phyloP scores from a whole-genome alignment of 2,797 vertebrate species.

The Anguilla anguilla region DNA sequence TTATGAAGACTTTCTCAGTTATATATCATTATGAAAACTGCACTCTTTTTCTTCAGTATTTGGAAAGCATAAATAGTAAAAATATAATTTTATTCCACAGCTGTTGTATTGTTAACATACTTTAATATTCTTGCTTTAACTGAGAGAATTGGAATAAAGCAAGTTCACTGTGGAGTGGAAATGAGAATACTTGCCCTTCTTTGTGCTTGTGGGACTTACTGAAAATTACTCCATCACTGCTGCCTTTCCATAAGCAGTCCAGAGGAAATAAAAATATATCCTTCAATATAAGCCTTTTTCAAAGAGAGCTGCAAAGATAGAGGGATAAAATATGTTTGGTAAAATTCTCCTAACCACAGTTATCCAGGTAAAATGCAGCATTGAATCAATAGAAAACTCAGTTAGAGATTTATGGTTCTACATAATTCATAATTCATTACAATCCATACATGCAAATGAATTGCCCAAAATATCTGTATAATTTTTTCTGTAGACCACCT shows the following conservation, averaged over 20 bases:
- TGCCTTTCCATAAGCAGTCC: neutral
- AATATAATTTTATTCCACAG: neutral
- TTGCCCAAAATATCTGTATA: too few species aligned
- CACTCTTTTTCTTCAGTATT: neutral
- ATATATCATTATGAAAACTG: constrained; percentile 11
- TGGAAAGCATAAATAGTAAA: neutral
- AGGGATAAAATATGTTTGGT: neutral
- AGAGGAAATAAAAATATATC: neutral
- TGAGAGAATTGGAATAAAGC: constrained; percentile 8
- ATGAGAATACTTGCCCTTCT: neutral
- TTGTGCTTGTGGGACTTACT: neutral
- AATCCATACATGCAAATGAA: neutral
- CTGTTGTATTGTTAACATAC: neutral
- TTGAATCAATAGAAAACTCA: too few species aligned
- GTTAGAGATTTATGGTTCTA: too few species aligned
- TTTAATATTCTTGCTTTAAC: constrained; percentile 17
- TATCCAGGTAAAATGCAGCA: neutral
- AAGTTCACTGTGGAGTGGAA: constrained; percentile 8
- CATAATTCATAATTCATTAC: neutral
- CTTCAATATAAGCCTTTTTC: neutral
- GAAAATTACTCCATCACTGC: neutral
- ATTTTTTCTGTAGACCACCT: neutral
- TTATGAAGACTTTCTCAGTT: neutral
- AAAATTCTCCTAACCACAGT: neutral
- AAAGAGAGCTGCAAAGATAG: neutral